phyloP scores from a whole-genome alignment of 92 coral and sea anemone genomes.

The Meandrina meandrites region DNA sequence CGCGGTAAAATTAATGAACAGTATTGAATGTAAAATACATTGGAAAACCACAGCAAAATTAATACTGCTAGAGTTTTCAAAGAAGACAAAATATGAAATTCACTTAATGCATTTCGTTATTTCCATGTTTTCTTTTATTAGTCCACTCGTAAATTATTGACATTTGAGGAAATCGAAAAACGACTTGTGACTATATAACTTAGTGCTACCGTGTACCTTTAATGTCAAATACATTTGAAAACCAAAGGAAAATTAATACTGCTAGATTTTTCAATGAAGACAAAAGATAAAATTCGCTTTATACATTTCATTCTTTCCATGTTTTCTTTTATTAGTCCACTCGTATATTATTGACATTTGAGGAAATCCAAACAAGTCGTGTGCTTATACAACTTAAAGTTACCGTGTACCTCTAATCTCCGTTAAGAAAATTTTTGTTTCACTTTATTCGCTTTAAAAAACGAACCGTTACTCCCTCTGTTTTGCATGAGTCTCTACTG shows the following conservation, averaged over 20 bases:
- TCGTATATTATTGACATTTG: too few species aligned
- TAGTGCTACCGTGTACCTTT: background rate
- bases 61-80: background rate
- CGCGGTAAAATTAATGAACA: background rate
- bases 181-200: background rate
- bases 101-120: background rate
- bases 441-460: background rate
- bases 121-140: background rate
- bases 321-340: background rate
- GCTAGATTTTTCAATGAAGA: background rate
- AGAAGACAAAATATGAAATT: background rate
- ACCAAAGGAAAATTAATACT: background rate
- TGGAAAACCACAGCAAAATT: background rate
- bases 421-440: background rate
- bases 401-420: too few species aligned
- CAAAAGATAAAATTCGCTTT: background rate
- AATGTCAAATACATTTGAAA: too few species aligned
- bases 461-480: background rate
- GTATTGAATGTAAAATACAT: background rate
- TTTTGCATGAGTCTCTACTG: background rate
- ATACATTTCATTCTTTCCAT: background rate
- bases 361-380: too few species aligned
- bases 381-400: too few species aligned
- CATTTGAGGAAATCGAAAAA: background rate
- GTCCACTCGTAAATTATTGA: background rate